Evolutionary conservation across 2,888 invertebrate genomes (phyloP).

Genomic region (Sesamia inferens): DNA sequence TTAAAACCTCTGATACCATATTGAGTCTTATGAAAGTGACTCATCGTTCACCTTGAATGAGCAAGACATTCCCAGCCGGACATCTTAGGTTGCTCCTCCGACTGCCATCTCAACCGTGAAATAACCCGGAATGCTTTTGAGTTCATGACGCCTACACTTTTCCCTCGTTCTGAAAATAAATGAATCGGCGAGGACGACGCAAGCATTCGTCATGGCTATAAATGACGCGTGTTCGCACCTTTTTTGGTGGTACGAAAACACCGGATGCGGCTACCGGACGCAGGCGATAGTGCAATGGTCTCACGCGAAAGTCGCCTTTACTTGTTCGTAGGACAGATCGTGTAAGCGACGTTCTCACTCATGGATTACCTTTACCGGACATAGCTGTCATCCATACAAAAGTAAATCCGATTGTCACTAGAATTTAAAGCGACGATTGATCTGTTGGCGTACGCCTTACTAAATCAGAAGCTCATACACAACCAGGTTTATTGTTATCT

Average conservation of each 20-base stretch:
- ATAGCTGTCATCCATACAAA: slow-evolving; percentile 81
- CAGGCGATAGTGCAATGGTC: slow-evolving; percentile 82
- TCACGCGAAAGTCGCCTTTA: slow-evolving; percentile 79
- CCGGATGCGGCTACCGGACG: slow-evolving; percentile 89
- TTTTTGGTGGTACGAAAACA: slow-evolving; percentile 88
- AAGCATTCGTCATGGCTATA: slow-evolving; percentile 86
- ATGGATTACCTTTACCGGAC: slow-evolving; percentile 83
- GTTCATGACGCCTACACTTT: slow-evolving; percentile 77
- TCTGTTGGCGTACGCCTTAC: slow-evolving; percentile 72
- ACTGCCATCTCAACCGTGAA: slow-evolving; percentile 57
- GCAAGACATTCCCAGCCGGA: slow-evolving; percentile 42
- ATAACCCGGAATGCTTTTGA: slow-evolving; percentile 71
- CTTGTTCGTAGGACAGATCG: slow-evolving; percentile 64
- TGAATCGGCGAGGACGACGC: slow-evolving; percentile 78
- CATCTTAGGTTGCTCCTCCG: slow-evolving; percentile 39
- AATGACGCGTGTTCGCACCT: slow-evolving; percentile 88
- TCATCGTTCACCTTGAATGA: slow-evolving; percentile 63
- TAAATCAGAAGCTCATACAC: slow-evolving; percentile 61
- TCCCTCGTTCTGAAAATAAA: slow-evolving; percentile 84
- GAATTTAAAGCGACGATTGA: slow-evolving; percentile 70
- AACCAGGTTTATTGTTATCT: slow-evolving; percentile 74
- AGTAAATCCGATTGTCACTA: slow-evolving; percentile 77
- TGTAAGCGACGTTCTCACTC: slow-evolving; percentile 69
- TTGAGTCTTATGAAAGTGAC: slow-evolving; percentile 58
- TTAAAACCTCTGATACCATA: slow-evolving; percentile 53